Percentiles rank a stretch among this genome's conserved stretches.
phyloP scores from a whole-genome alignment of 2,797 vertebrate species.

The Melanotaenia pygmaea region DNA sequence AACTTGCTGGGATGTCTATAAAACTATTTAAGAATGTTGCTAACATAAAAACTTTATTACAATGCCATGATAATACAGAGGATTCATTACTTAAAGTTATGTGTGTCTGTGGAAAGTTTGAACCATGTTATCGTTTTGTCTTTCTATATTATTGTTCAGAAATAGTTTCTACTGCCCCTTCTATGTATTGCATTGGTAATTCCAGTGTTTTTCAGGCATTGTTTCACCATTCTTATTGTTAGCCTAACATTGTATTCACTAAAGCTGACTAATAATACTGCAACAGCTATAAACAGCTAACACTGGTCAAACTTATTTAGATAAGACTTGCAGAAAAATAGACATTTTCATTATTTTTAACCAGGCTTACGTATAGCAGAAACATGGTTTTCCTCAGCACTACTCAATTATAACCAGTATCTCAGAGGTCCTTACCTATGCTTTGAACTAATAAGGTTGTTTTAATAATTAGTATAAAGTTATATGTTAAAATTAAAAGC shows the following conservation, averaged over 20 bases:
- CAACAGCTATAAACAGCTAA: background rate
- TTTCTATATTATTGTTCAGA: background rate
- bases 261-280: background rate
- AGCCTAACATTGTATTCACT: too few relatives aligned
- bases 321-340: background rate
- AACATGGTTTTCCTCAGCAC: background rate
- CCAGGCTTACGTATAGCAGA: background rate
- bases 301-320: background rate
- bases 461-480: background rate
- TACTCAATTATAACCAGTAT: background rate
- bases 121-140: background rate
- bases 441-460: constrained; percentile 5
- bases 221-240: background rate
- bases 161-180: background rate
- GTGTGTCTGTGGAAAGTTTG: too few relatives aligned
- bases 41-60: background rate
- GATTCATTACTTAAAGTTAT: too few relatives aligned
- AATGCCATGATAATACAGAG: background rate
- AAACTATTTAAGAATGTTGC: background rate
- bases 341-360: background rate
- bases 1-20: too few relatives aligned
- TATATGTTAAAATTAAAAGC: background rate
- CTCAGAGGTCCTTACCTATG: background rate
- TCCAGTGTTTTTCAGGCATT: background rate
- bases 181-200: background rate